Conservation (phyloP, 2,797 vertebrate species). For the Heterohyrax brucei region DNA sequence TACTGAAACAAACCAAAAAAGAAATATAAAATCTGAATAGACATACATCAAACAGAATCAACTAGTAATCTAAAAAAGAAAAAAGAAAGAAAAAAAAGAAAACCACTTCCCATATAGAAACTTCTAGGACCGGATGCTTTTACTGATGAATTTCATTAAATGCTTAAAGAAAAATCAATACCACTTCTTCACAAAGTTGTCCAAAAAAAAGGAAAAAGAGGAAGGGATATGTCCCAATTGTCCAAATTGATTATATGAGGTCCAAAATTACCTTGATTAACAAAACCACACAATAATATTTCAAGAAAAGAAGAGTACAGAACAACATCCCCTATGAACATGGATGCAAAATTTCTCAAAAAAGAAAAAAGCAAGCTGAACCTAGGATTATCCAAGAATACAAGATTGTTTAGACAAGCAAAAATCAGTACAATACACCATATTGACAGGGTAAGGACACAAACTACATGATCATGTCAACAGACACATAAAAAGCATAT, state of each 20-base stretch:
- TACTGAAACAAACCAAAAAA: constrained; percentile 5
- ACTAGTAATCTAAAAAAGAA: background rate
- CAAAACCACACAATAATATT: background rate
- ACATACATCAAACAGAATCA: background rate
- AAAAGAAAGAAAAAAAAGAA: background rate
- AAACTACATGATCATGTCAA: background rate
- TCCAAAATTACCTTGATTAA: background rate
- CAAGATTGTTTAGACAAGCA: background rate
- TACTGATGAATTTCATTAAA: constrained; percentile 3
- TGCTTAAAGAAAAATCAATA: constrained; percentile 45
- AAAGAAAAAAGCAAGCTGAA: constrained; percentile 34
- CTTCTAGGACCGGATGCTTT: background rate
- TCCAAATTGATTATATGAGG: background rate
- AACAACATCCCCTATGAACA: constrained; percentile 35
- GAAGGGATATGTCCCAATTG: background rate
- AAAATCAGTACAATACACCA: background rate
- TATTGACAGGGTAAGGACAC: background rate
- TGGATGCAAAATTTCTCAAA: background rate
- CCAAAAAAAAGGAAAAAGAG: background rate
- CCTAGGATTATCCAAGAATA: background rate
- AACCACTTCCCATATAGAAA: background rate
- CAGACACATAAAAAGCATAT: background rate
- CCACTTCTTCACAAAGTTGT: constrained; percentile 42
- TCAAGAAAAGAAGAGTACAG: background rate
- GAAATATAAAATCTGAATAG: constrained; percentile 14